Evolutionary conservation across 2,888 invertebrate genomes (phyloP).

Genomic region (Rhamnusium bicolor): DNA sequence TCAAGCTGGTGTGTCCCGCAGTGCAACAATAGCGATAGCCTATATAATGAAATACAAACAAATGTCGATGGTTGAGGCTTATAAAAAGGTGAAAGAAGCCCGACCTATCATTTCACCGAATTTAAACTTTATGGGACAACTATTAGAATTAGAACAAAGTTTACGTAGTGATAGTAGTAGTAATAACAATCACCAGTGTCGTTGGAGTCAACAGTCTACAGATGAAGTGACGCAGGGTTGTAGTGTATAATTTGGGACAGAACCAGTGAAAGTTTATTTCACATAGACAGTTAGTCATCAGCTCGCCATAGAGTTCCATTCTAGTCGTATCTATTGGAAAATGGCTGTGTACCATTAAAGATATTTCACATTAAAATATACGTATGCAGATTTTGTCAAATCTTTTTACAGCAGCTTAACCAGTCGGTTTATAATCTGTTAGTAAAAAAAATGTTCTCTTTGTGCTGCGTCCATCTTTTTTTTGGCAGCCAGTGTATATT

Average conservation of each 20-base stretch:
- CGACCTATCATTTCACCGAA: constrained; percentile 95
- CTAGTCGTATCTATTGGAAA: constrained; percentile 66
- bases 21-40: constrained; percentile 95
- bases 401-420: constrained; percentile 35
- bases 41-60: constrained; percentile 93
- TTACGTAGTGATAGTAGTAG: constrained; percentile 70
- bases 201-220: constrained; percentile 73
- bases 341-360: constrained; percentile 70
- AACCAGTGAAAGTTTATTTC: constrained; percentile 31
- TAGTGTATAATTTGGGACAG: constrained; percentile 70
- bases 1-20: constrained; percentile 95
- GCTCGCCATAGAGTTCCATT: constrained; percentile 65
- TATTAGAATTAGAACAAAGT: constrained; percentile 86
- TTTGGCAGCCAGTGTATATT: constrained; percentile 47
- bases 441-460: constrained; percentile 14
- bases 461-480: constrained; percentile 25
- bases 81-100: constrained; percentile 87
- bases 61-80: constrained; percentile 89
- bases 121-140: constrained; percentile 93
- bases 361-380: constrained; percentile 56
- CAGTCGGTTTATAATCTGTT: constrained; percentile 25
- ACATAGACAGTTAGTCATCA: constrained; percentile 54
- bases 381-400: constrained; percentile 44
- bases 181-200: constrained; percentile 71
- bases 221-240: constrained; percentile 74